These are phyloP conservation scores for Scelioninae gen. 2 DNA, from an alignment of 2,888 invertebrate species.

Conservation along the genomic window DNA sequence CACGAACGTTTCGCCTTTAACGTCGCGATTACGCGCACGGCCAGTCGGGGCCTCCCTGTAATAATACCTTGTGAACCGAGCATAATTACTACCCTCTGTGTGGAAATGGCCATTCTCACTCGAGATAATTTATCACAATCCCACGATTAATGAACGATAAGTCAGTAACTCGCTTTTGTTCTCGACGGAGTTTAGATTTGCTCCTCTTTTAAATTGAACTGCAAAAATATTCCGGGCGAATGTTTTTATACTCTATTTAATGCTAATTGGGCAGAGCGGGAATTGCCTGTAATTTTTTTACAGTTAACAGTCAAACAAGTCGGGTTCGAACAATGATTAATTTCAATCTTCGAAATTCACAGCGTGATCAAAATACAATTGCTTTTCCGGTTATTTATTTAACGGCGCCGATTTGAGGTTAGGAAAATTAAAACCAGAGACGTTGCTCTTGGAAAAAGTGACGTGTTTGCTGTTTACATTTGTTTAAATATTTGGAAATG, in stretches of 20 bases:
- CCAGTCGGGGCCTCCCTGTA: constrained; percentile 61
- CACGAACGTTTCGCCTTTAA: constrained; percentile 60
- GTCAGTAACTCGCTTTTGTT: constrained; percentile 60
- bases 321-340: neutral
- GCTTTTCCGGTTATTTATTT: too few relatives aligned
- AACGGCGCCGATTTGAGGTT: too few relatives aligned
- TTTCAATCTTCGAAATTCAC: too few relatives aligned
- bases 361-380: too few relatives aligned
- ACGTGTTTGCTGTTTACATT: too few relatives aligned
- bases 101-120: constrained; percentile 69
- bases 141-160: constrained; percentile 71
- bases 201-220: constrained; percentile 39
- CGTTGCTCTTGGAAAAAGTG: too few relatives aligned
- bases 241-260: constrained; percentile 43
- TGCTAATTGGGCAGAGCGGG: constrained; percentile 37
- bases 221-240: constrained; percentile 38
- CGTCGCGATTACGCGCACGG: constrained; percentile 63
- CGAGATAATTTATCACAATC: constrained; percentile 66
- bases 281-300: constrained; percentile 33
- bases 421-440: too few relatives aligned
- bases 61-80: constrained; percentile 65
- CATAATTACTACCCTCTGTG: constrained; percentile 67
- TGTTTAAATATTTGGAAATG: too few relatives aligned
- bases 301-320: constrained; percentile 2
- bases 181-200: constrained; percentile 39